Conservation (phyloP, 2,888 invertebrate species). For the Hermaeophaga mercurialis region DNA sequence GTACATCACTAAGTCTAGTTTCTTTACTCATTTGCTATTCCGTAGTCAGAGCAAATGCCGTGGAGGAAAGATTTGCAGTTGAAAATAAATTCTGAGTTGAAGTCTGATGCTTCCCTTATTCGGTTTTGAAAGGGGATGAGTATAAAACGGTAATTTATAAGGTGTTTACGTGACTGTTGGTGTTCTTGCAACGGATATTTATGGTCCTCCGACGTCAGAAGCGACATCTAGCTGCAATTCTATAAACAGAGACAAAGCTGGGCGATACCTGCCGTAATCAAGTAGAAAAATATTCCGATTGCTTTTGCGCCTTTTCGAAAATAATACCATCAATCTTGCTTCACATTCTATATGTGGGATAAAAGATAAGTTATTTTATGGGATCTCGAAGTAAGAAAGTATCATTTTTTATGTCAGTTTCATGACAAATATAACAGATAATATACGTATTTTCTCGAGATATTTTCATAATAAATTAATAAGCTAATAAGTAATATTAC, state of each 20-base stretch:
- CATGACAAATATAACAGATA: too few species aligned
- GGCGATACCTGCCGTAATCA: conserved; percentile 37
- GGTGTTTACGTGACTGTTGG: conserved; percentile 37
- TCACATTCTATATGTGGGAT: conserved; percentile 14
- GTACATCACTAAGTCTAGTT: background rate
- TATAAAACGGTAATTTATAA: conserved; percentile 34
- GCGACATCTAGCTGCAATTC: conserved; percentile 30
- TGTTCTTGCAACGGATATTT: conserved; percentile 11
- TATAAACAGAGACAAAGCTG: conserved; percentile 38
- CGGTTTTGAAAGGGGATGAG: background rate
- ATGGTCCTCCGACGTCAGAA: conserved; percentile 18
- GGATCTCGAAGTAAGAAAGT: background rate
- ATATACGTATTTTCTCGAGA: too few species aligned
- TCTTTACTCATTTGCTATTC: background rate
- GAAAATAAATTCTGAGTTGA: conserved; percentile 32
- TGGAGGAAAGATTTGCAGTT: conserved; percentile 18
- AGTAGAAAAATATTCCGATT: conserved; percentile 35
- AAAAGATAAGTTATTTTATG: conserved; percentile 13
- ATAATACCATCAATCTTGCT: conserved; percentile 31
- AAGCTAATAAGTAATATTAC: too few species aligned
- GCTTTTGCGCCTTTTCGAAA: conserved; percentile 25
- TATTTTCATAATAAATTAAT: too few species aligned
- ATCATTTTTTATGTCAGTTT: too few species aligned
- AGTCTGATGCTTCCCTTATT: background rate
- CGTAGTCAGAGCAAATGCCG: background rate